A percentile compares a stretch with the other conserved stretches of the same genome.
phyloP scores from a whole-genome alignment of 92 coral and sea anemone genomes.

The Desmophyllum pertusum region DNA sequence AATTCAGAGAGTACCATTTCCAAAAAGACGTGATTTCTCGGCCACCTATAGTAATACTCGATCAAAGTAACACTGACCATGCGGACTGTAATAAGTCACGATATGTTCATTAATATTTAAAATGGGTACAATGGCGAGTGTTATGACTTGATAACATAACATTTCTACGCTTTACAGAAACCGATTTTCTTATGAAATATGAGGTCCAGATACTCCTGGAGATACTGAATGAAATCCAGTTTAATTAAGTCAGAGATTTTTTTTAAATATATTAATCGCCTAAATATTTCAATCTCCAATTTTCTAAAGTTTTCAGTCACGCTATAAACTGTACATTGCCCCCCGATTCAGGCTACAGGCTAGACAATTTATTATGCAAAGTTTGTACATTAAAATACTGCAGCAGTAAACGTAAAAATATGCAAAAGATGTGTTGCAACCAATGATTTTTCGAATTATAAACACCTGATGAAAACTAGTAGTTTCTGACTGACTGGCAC shows the following conservation, averaged over 20 bases:
- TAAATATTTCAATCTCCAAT: not conserved
- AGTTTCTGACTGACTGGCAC: not conserved
- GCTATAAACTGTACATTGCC: not conserved
- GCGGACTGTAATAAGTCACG: conserved; percentile 18
- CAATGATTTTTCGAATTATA: not conserved
- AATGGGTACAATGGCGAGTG: not conserved
- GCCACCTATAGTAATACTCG: not conserved
- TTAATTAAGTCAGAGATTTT: not conserved
- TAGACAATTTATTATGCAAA: not conserved
- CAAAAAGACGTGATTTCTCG: not conserved
- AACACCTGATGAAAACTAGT: not conserved
- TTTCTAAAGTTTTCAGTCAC: not conserved
- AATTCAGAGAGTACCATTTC: no score
- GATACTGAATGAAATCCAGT: not conserved
- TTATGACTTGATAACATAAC: not conserved
- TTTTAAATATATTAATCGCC: not conserved
- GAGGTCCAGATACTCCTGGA: not conserved
- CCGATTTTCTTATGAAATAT: not conserved
- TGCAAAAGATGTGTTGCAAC: not conserved
- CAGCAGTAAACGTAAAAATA: not conserved
- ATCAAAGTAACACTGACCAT: not conserved
- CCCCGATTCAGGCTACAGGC: not conserved
- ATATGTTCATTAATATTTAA: conserved; percentile 3
- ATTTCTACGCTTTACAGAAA: not conserved
- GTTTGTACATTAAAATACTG: not conserved